These are phyloP conservation scores for Halcyon smyrnensis DNA, from an alignment of 2,797 vertebrate species.

Conservation along the genomic window DNA sequence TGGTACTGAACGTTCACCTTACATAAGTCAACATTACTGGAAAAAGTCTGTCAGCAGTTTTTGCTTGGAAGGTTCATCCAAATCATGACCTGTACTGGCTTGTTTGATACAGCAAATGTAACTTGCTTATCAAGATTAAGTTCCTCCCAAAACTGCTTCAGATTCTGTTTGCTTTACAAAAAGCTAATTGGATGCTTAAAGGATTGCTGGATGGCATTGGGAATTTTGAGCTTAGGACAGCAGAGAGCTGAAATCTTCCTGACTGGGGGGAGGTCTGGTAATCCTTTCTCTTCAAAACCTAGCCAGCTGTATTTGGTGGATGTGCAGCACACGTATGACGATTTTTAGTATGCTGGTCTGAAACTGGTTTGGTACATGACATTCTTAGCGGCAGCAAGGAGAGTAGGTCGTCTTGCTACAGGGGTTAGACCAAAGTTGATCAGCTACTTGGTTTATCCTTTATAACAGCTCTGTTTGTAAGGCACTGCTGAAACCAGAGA, in stretches of 20 bases:
- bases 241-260: neutral
- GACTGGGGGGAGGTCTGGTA: neutral
- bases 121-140: neutral
- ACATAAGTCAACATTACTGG: fast-evolving
- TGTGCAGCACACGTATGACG: neutral
- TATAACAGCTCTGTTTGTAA: neutral
- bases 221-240: neutral
- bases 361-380: neutral
- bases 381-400: neutral
- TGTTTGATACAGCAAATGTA: neutral
- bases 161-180: neutral
- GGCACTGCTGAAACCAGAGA: neutral
- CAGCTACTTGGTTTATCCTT: neutral
- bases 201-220: neutral
- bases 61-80: neutral
- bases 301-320: neutral
- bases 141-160: neutral
- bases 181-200: neutral
- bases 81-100: neutral
- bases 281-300: neutral
- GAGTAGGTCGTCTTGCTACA: neutral
- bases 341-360: neutral
- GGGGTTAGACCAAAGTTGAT: neutral
- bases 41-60: neutral
- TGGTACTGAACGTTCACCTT: neutral